phyloP scores from a whole-genome alignment of 1,140 invertebrate genomes.

The Hylaeus anthracinus region DNA sequence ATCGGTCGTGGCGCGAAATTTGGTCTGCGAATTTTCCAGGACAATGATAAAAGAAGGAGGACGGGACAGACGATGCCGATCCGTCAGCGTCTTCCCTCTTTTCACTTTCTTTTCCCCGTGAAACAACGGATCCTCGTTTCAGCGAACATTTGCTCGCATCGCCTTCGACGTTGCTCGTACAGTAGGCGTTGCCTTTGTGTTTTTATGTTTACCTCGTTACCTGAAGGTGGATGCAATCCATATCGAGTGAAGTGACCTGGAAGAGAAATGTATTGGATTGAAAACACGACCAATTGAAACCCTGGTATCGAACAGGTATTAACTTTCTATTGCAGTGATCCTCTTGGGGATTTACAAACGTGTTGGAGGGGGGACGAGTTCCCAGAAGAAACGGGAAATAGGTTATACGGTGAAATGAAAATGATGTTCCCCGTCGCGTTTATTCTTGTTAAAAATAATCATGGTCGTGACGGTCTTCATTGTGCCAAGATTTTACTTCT shows the following conservation, averaged over 20 bases:
- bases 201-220: background rate
- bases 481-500: no score
- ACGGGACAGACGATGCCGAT: constrained; percentile 10
- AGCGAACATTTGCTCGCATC: background rate
- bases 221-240: background rate
- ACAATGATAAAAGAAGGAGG: constrained; percentile 42
- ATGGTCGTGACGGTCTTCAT: no score
- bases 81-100: constrained; percentile 1
- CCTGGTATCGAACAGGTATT: no score
- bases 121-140: constrained; percentile 25
- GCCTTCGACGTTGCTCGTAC: background rate
- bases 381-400: no score
- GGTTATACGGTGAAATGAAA: no score
- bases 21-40: constrained; percentile 38
- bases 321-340: no score
- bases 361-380: no score
- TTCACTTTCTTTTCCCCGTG: constrained; percentile 2
- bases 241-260: background rate
- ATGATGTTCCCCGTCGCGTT: no score
- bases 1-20: constrained; percentile 49
- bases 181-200: background rate
- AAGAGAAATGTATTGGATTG: background rate
- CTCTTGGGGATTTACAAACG: no score
- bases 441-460: no score
- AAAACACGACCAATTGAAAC: no score